Conservation (phyloP, 2,113 vertebrate genomes). For the Protobothrops flavoviridis region DNA sequence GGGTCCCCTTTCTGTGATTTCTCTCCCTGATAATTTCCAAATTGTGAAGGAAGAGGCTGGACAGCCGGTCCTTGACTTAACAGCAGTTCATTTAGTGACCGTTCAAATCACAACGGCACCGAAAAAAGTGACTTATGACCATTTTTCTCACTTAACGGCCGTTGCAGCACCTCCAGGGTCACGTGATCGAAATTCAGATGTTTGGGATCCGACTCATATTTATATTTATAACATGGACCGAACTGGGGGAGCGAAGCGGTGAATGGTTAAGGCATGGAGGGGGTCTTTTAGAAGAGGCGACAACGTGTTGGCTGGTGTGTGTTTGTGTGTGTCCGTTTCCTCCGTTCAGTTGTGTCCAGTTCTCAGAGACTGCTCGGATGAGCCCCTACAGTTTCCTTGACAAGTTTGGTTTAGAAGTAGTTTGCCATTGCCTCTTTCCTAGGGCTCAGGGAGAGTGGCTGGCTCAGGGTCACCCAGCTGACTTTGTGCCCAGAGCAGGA, state of each 20-base stretch:
- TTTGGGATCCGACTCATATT: background rate
- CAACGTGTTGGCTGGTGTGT: too few relatives aligned
- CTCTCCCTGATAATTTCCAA: background rate
- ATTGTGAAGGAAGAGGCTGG: background rate
- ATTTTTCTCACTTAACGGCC: background rate
- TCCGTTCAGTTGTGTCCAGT: too few relatives aligned
- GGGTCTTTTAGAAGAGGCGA: too few relatives aligned
- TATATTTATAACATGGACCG: background rate
- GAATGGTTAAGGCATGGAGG: too few relatives aligned
- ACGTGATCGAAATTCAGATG: background rate
- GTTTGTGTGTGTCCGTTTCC: too few relatives aligned
- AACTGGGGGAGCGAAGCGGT: too few relatives aligned
- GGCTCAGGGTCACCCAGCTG: background rate
- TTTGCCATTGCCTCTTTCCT: background rate
- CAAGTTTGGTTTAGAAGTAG: too few relatives aligned
- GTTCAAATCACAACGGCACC: background rate
- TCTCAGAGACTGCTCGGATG: too few relatives aligned
- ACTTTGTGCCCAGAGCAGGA: background rate
- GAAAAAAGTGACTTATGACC: background rate
- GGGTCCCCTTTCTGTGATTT: background rate
- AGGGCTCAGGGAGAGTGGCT: background rate
- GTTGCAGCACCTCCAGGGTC: fast-evolving
- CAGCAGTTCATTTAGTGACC: background rate
- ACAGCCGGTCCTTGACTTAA: background rate
- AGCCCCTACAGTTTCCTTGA: too few relatives aligned